Conservation (phyloP, 1,140 invertebrate species). For the Hydropsyche tenuis region DNA sequence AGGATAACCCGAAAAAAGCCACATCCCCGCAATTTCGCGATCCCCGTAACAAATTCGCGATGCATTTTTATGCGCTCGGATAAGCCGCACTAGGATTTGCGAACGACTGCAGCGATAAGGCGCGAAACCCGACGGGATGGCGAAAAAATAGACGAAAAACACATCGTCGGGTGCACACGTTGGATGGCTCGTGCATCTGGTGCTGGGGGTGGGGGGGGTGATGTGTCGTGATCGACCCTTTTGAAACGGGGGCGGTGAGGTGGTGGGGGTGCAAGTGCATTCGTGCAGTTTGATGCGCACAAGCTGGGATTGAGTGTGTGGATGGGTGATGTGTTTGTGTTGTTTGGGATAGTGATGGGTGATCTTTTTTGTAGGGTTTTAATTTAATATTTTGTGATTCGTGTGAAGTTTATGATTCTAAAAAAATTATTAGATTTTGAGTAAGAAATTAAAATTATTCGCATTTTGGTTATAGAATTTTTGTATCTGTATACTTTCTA, state of each 20-base stretch:
- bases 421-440: too few relatives aligned
- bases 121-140: neutral
- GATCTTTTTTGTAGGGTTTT: too few relatives aligned
- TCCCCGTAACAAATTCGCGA: conserved; percentile 5
- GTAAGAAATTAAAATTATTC: too few relatives aligned
- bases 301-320: too few relatives aligned
- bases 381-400: too few relatives aligned
- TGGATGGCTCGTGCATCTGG: neutral
- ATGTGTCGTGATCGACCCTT: neutral
- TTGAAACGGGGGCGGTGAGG: neutral
- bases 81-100: conserved; percentile 1
- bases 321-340: too few relatives aligned
- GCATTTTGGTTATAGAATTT: too few relatives aligned
- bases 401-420: too few relatives aligned
- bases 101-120: neutral
- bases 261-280: neutral
- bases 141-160: too few relatives aligned
- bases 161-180: too few relatives aligned
- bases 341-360: too few relatives aligned
- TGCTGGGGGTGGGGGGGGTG: neutral
- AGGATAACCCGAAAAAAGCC: neutral
- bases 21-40: neutral
- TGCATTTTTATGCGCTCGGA: conserved; percentile 18
- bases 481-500: too few relatives aligned
- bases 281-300: neutral